Evolutionary conservation across 2,888 invertebrate genomes (phyloP), one percentile per base, ranked within the genome.

Genomic region (Nomada fabriciana): DNA sequence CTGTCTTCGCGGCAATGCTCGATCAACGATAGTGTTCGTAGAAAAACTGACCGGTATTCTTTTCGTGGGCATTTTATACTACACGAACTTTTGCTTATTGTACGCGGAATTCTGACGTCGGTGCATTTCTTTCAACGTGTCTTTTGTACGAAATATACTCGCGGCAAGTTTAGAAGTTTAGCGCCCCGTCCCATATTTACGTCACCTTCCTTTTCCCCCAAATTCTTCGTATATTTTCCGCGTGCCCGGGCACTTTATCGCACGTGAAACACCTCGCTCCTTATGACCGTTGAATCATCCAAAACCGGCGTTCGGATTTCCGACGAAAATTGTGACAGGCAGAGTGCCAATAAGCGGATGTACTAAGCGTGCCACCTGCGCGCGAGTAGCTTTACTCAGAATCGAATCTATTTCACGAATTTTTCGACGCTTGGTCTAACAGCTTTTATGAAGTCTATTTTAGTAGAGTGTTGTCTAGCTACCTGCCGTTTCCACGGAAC

Each of bases 271-370:
- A n/a, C 50, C 65, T 63, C 42, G 60, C 60, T 57, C 20, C 23
- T 55, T 69, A 29, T 50, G 43, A 52, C 68, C 76, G 57, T 82
- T 76, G 82, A 76, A 72, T 76, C 71, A 71, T 63, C 68, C 53
- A 61, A 82, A 82, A 72, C 67, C 36, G 76, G 47, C 25, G 67
- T 64, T 47, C 57, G 43, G 68, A 67, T 72, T 72, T 57, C 71
- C 18, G 23, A 20, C 53, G 68, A 67, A 82, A 63, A 82, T 76
- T 52, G 47, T 25, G 4, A 5, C 67, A 67, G 76, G 71, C 67
- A 72, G n/a, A 9, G 50, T 70, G 78, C 73, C 72, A 83, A 77
- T 69, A 67, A 82, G 42, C 9, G 73, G 25, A 23, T 42, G 25
- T 36, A 71, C n/a, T 61, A n/a, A 29, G 64, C 29, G 72, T 69